Conservation (phyloP, 1,140 invertebrate genomes). For the Pogonognathellus flavescens region DNA sequence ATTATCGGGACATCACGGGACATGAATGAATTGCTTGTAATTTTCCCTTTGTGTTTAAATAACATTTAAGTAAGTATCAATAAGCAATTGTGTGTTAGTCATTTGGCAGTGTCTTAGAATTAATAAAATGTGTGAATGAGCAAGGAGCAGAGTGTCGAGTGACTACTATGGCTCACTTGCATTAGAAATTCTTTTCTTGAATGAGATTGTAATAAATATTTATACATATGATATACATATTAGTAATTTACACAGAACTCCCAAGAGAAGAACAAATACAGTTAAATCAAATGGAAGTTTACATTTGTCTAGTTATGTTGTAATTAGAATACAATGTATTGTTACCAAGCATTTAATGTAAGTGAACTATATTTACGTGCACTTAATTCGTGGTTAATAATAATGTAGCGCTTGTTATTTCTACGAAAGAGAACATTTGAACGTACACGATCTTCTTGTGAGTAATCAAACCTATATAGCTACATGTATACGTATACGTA, state of each 20-base stretch:
- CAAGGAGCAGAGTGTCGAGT: neutral
- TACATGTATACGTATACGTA: too few relatives aligned
- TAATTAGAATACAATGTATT: conserved; percentile 48
- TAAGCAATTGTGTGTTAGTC: neutral
- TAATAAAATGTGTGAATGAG: conserved; percentile 24
- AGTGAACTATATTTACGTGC: conserved; percentile 11
- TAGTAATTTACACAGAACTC: neutral
- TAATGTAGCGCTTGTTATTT: neutral
- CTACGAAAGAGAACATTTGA: neutral
- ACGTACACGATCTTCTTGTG: neutral
- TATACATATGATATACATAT: neutral
- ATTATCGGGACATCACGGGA: neutral
- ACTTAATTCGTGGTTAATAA: conserved; percentile 37
- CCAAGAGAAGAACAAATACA: neutral
- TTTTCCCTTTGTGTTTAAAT: neutral
- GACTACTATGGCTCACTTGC: neutral
- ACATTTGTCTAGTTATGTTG: conserved; percentile 24
- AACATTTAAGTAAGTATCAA: neutral
- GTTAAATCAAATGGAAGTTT: neutral
- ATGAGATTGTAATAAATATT: conserved; percentile 36
- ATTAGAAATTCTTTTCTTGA: neutral
- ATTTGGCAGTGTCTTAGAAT: neutral
- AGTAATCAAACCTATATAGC: neutral
- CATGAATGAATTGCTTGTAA: neutral
- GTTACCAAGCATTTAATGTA: neutral